Evolutionary conservation across 2,113 vertebrate genomes (phyloP).

Genomic region (Oryzias curvinotus): DNA sequence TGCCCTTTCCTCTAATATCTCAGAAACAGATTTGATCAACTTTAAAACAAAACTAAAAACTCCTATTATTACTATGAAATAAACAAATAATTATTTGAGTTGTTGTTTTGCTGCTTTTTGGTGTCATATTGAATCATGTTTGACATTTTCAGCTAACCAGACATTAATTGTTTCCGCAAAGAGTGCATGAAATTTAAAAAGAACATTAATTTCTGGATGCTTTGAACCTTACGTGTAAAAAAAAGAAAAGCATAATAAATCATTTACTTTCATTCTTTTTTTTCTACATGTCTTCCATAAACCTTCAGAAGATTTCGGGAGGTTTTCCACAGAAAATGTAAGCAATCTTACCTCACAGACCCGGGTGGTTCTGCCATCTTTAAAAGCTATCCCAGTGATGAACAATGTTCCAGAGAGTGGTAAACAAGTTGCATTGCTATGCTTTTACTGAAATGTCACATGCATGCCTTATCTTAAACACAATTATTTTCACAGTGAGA

Average conservation of each 20-base stretch:
- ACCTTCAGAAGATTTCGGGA: too few species aligned
- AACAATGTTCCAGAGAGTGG: conserved; percentile 22
- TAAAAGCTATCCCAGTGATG: conserved; percentile 28
- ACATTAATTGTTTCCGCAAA: not conserved
- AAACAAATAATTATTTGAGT: not conserved
- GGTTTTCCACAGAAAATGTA: conserved; percentile 13
- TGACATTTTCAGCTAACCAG: not conserved
- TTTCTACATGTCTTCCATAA: not conserved
- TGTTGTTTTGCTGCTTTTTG: not conserved
- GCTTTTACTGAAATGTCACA: conserved; percentile 82
- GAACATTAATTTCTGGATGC: not conserved
- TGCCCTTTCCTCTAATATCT: too few species aligned
- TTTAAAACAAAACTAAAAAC: not conserved
- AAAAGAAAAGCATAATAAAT: not conserved
- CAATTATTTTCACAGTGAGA: conserved; percentile 70
- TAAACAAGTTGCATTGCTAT: conserved; percentile 29
- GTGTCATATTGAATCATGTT: not conserved
- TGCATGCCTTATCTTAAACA: conserved; percentile 57
- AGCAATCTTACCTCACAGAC: conserved; percentile 25
- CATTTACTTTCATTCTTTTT: not conserved
- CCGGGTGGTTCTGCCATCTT: conserved; percentile 19
- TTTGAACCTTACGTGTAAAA: not conserved
- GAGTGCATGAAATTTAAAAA: not conserved
- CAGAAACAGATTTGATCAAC: too few species aligned
- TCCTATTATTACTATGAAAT: not conserved